phyloP scores from a whole-genome alignment of 1,140 invertebrate species.

The Antheraea mylitta region DNA sequence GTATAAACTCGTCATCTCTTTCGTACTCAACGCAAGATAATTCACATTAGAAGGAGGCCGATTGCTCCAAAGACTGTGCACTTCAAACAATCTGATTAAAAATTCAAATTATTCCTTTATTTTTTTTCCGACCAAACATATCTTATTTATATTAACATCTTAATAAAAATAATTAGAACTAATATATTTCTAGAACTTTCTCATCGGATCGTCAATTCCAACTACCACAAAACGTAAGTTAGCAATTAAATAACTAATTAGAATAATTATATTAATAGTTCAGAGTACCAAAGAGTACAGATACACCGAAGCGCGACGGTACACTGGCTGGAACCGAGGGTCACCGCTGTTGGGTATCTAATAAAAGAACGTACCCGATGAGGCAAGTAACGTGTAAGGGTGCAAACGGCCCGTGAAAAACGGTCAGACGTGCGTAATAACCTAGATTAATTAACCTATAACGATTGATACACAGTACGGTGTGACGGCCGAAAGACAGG shows the following conservation, averaged over 20 bases:
- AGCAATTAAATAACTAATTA: not conserved
- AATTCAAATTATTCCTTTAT: no score
- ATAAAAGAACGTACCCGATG: constrained; percentile 3
- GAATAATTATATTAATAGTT: not conserved
- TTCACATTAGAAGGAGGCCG: no score
- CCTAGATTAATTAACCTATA: constrained; percentile 9
- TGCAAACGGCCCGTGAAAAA: constrained; percentile 7
- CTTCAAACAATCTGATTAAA: no score
- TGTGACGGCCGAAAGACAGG: no score
- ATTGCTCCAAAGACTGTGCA: no score
- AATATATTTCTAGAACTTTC: no score
- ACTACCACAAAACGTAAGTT: not conserved
- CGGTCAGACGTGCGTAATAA: constrained; percentile 7
- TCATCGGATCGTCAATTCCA: not conserved
- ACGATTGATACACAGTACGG: not conserved
- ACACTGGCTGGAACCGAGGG: not conserved
- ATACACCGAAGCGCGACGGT: not conserved
- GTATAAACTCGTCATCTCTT: no score
- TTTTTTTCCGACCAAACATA: no score
- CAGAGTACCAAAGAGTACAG: not conserved
- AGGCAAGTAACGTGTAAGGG: constrained; percentile 3
- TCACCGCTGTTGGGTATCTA: not conserved
- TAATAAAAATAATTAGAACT: no score
- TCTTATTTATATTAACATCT: no score
- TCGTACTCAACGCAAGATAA: no score